A percentile compares a stretch with the other conserved stretches of the same genome.
Conservation (phyloP, 2,797 vertebrate species). For the Apogon hyalosoma region DNA sequence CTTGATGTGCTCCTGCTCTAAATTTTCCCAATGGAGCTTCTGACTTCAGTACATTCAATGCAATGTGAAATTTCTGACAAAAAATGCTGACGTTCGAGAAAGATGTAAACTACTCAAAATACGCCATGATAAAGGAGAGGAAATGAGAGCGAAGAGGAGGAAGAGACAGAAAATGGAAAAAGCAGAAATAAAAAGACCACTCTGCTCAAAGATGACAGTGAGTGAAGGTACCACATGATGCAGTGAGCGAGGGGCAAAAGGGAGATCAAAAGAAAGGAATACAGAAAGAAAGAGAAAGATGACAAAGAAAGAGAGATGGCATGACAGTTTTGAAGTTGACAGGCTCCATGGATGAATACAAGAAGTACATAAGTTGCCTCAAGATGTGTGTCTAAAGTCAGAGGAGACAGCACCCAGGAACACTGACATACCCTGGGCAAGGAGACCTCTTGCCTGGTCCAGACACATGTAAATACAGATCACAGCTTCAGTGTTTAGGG, state of each 20-base stretch:
- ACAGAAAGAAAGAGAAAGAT: slow-evolving; percentile 4
- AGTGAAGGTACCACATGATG: background rate
- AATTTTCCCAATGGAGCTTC: background rate
- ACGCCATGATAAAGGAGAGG: slow-evolving; percentile 1
- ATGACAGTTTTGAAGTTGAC: slow-evolving; percentile 64
- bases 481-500: slow-evolving; percentile 50
- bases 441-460: slow-evolving; percentile 64
- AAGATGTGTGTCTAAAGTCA: slow-evolving; percentile 53
- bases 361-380: slow-evolving; percentile 53
- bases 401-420: slow-evolving; percentile 51
- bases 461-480: slow-evolving; percentile 71
- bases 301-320: slow-evolving; percentile 16
- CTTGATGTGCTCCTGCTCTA: slow-evolving; percentile 7
- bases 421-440: slow-evolving; percentile 69
- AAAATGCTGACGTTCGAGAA: slow-evolving; percentile 24
- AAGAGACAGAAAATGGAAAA: background rate
- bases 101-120: background rate
- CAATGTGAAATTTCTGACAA: slow-evolving; percentile 23
- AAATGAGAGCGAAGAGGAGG: slow-evolving; percentile 5
- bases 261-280: slow-evolving; percentile 12
- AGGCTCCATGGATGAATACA: slow-evolving; percentile 51
- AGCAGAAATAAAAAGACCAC: slow-evolving; percentile 13
- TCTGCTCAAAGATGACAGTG: slow-evolving; percentile 13
- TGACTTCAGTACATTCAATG: slow-evolving; percentile 2
- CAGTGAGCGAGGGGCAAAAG: slow-evolving; percentile 16